Base-by-base conservation (phyloP, 1,140 invertebrate genomes). In the Rhagoletis zephyria region DNA sequence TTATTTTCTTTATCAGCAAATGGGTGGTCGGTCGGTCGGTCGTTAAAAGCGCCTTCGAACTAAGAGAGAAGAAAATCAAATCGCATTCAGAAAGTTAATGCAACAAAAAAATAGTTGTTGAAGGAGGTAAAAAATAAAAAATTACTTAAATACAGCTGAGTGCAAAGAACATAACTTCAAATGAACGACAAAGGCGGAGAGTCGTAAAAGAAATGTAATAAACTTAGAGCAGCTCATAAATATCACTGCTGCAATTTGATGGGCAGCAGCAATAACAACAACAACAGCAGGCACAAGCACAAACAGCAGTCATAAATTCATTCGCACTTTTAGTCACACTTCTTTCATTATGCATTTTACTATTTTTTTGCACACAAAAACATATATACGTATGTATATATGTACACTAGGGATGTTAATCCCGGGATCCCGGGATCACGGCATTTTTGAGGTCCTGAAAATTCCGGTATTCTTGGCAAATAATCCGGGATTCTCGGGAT, bases 321-420 rank as follows among this genome's bases (percentile, higher is more conserved):
- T 81, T 81, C 74, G 74, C 74, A 81, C 74, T 81, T 81, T 81
- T 81, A 81, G 74, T 81, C 48, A 81, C 74, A 81, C 74, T 77
- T 77, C 70, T 77, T 77, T 70, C 65, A 45, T n/a, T 56, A 19
- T 67, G 19, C 74, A n/a, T 51, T 81, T 81, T 81, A 81, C 48
- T 56, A 81, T 48, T 48, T 56, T 19, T 81, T 81, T 74, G 65
- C 30, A 45, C 40, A n/a, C 67, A 48, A 56, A 56, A 12, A 67
- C 30, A 67, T 3, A 67, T 4, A n/a, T 6, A 63, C 61, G 7
- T 63, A 14, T 63, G 12, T n/a, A 63, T 7, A 1, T 30, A 30
- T 30, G 30, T 30, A 0, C 0, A 30, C 30, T 30, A 30, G 30
- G 30, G 30, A 30, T 30, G 30, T 30, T 30, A 30, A 30, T 30